Base-by-base conservation (phyloP, 2,113 vertebrate genomes). In the Tangachromis dhanisi region DNA sequence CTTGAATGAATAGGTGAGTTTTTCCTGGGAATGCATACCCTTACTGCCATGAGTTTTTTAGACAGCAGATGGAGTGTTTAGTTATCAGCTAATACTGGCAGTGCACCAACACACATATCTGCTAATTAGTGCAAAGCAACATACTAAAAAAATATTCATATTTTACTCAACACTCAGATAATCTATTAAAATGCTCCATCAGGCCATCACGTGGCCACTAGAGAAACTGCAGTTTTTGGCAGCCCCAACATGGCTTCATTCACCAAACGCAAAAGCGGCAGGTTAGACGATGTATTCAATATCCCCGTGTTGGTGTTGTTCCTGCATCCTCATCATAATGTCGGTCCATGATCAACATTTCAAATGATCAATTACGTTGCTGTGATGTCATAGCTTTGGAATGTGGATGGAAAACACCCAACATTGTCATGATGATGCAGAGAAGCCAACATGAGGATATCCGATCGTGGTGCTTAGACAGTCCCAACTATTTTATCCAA, bases 41-140 rank as follows among this genome's bases (percentile, higher is more conserved):
- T 57, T 14, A 14, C 12, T 59, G 29, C 59, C 29, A 33, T 63
- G 59, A 63, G 59, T 5, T n/a, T 63, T 63, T 63, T 63, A 63
- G 31, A 63, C 59, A 63, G 59, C 31, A 12, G 61, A n/a, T 1
- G 2, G 59, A n/a, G 61, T 66, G 61, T 66, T 66, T n/a, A 38
- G 33, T 66, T 66, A 13, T 66, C 17, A 35, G 61, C 61, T 38
- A 66, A 38, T 66, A 66, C 19, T 66, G 61, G 33, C 29, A 63
- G 9, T 63, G 29, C 59, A 63, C 31, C 59, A 63, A 63, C 29
- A 33, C 59, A 66, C 19, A 66, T 66, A 66, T 66, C 61, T n/a
- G 61, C 33, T 66, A 66, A 38, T 66, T 13, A 66, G 4, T 66
- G 19, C 61, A 66, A 66, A 66, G 33, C 33, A 66, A 21, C 61